phyloP scores from a whole-genome alignment of 2,113 vertebrate genomes.

The Tursiops truncatus region DNA sequence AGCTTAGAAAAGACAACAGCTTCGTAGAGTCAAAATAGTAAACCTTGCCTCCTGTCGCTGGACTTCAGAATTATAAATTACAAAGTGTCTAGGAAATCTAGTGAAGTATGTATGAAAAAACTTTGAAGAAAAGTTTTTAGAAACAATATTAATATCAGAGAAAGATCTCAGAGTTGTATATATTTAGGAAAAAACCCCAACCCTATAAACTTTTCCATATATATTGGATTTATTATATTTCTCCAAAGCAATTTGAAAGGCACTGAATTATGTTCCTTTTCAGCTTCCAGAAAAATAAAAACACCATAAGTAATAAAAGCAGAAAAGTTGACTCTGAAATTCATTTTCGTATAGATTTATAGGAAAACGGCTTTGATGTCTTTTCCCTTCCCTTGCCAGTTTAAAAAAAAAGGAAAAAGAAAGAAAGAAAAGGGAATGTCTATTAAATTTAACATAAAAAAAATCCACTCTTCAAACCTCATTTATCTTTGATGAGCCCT shows the following conservation, averaged over 20 bases:
- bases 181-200: constrained; percentile 61
- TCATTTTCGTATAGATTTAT: constrained; percentile 86
- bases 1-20: constrained; percentile 45
- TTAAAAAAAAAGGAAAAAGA: constrained; percentile 20
- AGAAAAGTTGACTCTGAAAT: constrained; percentile 84
- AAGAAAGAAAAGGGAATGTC: constrained; percentile 66
- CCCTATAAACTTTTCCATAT: constrained; percentile 76
- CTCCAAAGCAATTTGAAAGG: constrained; percentile 83
- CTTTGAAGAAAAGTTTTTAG: constrained; percentile 52
- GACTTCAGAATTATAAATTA: constrained; percentile 69
- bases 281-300: constrained; percentile 80
- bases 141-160: constrained; percentile 74
- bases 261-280: constrained; percentile 81
- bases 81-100: constrained; percentile 49
- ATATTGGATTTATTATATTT: constrained; percentile 83
- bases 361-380: constrained; percentile 85
- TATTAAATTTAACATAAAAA: constrained; percentile 84
- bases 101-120: constrained; percentile 63
- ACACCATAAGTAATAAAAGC: constrained; percentile 81
- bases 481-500: constrained; percentile 85
- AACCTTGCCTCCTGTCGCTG: constrained; percentile 13
- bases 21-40: constrained; percentile 51
- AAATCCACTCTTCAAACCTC: constrained; percentile 79
- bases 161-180: constrained; percentile 58
- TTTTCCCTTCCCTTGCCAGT: constrained; percentile 80